Conservation (phyloP, 2,888 invertebrate species). For the Tiphia femorata region DNA sequence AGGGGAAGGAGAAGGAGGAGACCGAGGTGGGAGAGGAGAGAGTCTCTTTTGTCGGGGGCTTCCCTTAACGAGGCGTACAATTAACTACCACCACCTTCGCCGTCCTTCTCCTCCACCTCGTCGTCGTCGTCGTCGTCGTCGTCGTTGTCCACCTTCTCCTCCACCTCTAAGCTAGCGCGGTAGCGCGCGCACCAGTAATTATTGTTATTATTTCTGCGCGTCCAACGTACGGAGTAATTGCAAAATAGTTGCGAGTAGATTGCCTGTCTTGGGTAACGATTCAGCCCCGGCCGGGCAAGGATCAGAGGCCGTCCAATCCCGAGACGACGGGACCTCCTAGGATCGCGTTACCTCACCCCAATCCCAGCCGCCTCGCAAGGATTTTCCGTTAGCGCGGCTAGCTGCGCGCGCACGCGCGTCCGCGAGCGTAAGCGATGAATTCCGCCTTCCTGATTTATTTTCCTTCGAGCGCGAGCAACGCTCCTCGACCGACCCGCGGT, state of each 20-base stretch:
- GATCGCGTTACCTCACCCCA: not conserved
- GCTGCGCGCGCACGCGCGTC: not conserved
- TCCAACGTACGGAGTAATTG: constrained; percentile 16
- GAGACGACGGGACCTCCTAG: constrained; percentile 17
- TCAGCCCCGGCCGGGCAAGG: constrained; percentile 38
- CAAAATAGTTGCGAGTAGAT: constrained; percentile 34
- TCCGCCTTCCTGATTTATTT: too few relatives aligned
- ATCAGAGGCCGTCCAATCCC: constrained; percentile 19
- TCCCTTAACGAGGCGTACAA: constrained; percentile 19
- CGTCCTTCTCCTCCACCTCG: too few relatives aligned
- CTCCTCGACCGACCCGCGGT: too few relatives aligned
- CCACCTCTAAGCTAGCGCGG: too few relatives aligned
- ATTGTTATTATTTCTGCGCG: constrained; percentile 40
- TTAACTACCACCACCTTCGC: constrained; percentile 31
- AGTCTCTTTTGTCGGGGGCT: not conserved
- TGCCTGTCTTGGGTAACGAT: constrained; percentile 34
- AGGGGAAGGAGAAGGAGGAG: too few relatives aligned
- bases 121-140: too few relatives aligned
- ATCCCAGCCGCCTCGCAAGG: not conserved
- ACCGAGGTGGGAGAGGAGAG: not conserved
- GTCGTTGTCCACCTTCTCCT: too few relatives aligned
- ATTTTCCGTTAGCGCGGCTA: constrained; percentile 1
- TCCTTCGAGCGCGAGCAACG: too few relatives aligned
- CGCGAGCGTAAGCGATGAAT: too few relatives aligned
- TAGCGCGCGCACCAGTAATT: constrained; percentile 41